Evolutionary conservation across 2,888 invertebrate genomes (phyloP).

Genomic region (Trachelus tabidus): DNA sequence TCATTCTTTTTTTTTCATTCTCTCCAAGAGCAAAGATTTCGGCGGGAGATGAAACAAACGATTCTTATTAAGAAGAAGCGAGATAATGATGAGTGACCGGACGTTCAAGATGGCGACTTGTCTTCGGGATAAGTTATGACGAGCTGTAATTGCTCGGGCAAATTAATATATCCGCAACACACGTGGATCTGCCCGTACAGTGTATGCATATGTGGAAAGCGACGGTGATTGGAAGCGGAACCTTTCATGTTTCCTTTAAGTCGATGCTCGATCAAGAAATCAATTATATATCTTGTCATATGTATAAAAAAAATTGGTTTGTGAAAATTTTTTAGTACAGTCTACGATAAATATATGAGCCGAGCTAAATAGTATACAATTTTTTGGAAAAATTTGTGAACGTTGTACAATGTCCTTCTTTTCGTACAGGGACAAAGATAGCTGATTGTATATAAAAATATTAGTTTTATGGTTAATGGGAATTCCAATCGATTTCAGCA

Average conservation of each 20-base stretch:
- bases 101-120: slow-evolving; percentile 10
- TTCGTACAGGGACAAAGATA: not conserved
- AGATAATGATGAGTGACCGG: slow-evolving; percentile 20
- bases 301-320: not conserved
- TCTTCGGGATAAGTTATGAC: slow-evolving; percentile 25
- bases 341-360: not conserved
- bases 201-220: not conserved
- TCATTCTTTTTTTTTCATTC: slow-evolving; percentile 17
- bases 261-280: not conserved
- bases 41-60: slow-evolving; percentile 30
- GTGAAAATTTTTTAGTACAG: not conserved
- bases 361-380: not conserved
- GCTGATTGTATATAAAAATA: not conserved
- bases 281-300: not conserved
- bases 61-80: slow-evolving; percentile 12
- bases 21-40: slow-evolving; percentile 33
- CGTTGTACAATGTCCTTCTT: not conserved
- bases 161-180: slow-evolving; percentile 22
- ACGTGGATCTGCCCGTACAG: not conserved
- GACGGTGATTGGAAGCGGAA: not conserved
- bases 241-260: not conserved
- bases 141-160: slow-evolving; percentile 25
- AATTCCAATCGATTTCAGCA: not conserved
- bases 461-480: not conserved
- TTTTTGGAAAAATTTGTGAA: not conserved